Base-by-base conservation (phyloP, 2,888 invertebrate species). In the Malthinus flaveolus region DNA sequence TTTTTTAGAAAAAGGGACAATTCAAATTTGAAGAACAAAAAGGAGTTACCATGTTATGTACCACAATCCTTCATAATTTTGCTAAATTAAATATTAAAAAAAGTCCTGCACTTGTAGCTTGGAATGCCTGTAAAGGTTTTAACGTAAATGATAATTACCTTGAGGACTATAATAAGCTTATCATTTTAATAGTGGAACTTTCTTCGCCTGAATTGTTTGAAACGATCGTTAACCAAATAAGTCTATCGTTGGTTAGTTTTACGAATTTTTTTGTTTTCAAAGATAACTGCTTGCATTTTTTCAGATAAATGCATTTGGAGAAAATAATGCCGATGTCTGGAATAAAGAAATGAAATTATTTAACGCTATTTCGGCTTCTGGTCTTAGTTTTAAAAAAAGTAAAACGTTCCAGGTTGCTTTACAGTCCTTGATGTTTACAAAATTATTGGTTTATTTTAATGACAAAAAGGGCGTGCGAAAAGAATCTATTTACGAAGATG, bases 171-270 rank as follows among this genome's bases (percentile, higher is more conserved):
- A 67, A 72, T 1, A 73, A 73, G 59, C 57, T 77, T 34, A 59
- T 75, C 8, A 63, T 66, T 8, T 61, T 75, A 44, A 70, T 77
- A 39, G 68, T 74, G 34, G 71, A 72, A 51, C 68, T 71, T 46
- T 70, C 76, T 32, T 64, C 74, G 4, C 71, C 71, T 53, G 73
- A 77, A 23, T 56, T 73, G 33, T 78, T 77, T 62, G 32, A 56
- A 15, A 49, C 49, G 8, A 63, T 76, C 46, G 63, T 68, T 7
- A 45, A 62, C 7, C 74, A 77, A 64, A 65, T 77, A 52, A 51
- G 71, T n/a, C 44, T 64, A 53, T 55, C 63, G 46, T 68, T 70
- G n/a, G 76, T 76, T 15, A 42, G 39, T 23, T 23, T 23, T 1
- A 39, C 13, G 3, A 11, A 39, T 36, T 12, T 36, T 36, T 36